Evolutionary conservation across 2,113 vertebrate species (phyloP).

Genomic region (Tinamus guttatus): DNA sequence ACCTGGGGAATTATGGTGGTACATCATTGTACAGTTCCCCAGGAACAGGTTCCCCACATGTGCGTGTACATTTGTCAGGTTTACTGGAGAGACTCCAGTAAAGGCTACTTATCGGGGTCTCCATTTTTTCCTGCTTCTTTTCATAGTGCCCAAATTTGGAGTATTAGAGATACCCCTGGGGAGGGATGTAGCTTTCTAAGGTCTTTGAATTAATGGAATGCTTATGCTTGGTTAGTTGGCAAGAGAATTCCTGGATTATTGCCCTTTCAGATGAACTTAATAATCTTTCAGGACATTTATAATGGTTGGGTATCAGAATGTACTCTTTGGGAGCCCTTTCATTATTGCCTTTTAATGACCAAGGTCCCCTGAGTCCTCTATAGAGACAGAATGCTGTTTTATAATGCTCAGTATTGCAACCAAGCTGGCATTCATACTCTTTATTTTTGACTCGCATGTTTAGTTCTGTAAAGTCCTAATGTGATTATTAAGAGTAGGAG

Average conservation of each 20-base stretch:
- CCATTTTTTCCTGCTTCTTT: slow-evolving; percentile 5
- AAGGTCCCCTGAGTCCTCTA: background rate
- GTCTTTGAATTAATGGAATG: slow-evolving; percentile 7
- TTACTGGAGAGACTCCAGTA: background rate
- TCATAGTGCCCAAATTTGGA: background rate
- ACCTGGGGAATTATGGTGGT: background rate
- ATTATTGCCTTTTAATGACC: background rate
- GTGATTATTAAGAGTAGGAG: slow-evolving; percentile 28
- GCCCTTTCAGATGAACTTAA: background rate
- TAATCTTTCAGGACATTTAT: background rate
- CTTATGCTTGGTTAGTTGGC: background rate
- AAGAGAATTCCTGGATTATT: background rate
- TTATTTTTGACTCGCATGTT: slow-evolving; percentile 9
- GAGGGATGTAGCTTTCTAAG: background rate
- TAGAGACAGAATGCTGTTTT: background rate
- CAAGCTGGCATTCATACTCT: background rate
- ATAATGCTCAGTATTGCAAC: background rate
- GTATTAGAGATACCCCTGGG: background rate
- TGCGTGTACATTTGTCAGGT: background rate
- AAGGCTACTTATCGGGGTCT: background rate
- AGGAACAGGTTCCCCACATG: background rate
- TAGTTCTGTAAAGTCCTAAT: background rate
- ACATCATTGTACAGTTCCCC: background rate
- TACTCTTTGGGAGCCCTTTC: background rate
- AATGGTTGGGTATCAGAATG: background rate